Conservation (phyloP, 23 tunicate species). For the Trididemnum miniatum region DNA sequence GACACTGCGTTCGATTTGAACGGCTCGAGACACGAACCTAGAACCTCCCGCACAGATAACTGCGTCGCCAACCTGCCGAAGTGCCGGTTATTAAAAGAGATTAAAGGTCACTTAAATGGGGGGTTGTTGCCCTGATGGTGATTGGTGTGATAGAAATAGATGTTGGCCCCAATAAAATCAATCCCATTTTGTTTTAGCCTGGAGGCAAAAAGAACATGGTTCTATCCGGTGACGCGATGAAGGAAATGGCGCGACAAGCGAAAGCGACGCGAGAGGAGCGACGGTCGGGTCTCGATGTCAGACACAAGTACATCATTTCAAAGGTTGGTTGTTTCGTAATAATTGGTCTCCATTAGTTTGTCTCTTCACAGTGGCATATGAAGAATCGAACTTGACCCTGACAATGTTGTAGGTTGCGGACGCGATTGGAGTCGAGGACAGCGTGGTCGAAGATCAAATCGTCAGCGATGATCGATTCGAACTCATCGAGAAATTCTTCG, state of each 20-base stretch:
- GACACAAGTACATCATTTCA: slow-evolving; percentile 69
- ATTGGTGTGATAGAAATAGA: no score
- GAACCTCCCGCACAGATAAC: no score
- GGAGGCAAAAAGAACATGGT: slow-evolving; percentile 70
- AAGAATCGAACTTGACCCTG: no score
- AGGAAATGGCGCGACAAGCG: slow-evolving; percentile 83
- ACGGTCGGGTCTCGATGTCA: slow-evolving; percentile 55
- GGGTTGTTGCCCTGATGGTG: no score
- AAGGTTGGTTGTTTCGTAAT: no score
- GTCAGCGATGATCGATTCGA: slow-evolving; percentile 80
- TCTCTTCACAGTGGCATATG: no score
- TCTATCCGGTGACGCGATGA: slow-evolving; percentile 78
- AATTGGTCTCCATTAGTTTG: no score
- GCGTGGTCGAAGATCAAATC: slow-evolving; percentile 59
- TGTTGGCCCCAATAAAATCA: no score
- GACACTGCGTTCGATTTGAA: no score
- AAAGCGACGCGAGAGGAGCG: slow-evolving; percentile 77
- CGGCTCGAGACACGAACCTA: no score
- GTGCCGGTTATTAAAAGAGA: no score
- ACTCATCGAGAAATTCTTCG: slow-evolving; percentile 67
- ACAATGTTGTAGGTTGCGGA: slow-evolving; percentile 55
- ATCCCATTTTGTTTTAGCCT: slow-evolving; percentile 24
- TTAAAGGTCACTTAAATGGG: background rate
- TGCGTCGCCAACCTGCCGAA: no score
- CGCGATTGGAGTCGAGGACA: slow-evolving; percentile 66